These are phyloP conservation scores for Cotesia glomerata DNA, from an alignment of 1,140 invertebrate genomes.

Conservation along the genomic window DNA sequence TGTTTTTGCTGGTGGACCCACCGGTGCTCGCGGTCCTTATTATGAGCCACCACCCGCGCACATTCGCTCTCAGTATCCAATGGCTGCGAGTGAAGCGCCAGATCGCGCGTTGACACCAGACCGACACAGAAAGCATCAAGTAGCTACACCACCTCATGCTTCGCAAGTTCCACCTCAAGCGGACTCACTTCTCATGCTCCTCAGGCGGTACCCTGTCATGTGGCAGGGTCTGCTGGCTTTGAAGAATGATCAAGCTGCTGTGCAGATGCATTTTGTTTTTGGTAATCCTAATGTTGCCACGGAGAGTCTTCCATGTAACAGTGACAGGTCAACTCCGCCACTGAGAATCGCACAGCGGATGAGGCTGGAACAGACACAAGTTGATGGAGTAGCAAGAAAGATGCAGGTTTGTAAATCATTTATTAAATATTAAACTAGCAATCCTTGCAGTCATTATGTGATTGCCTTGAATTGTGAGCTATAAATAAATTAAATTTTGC, in stretches of 20 bases:
- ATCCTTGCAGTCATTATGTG: not conserved
- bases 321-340: constrained; percentile 80
- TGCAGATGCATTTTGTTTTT: constrained; percentile 98
- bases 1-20: constrained; percentile 42
- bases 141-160: constrained; percentile 74
- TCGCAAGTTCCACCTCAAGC: constrained; percentile 77
- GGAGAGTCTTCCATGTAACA: constrained; percentile 80
- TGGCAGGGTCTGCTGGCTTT: constrained; percentile 95
- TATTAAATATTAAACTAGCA: not conserved
- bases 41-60: constrained; percentile 74
- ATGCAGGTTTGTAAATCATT: constrained; percentile 79
- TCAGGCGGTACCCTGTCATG: constrained; percentile 90
- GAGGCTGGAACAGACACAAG: constrained; percentile 91
- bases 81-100: constrained; percentile 62
- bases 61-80: constrained; percentile 58
- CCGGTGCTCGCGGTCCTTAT: constrained; percentile 55
- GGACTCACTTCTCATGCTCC: constrained; percentile 78
- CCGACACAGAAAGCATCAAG: constrained; percentile 65
- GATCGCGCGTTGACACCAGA: constrained; percentile 64
- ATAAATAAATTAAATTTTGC: too few relatives aligned
- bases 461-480: too few relatives aligned
- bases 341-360: constrained; percentile 94
- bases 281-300: constrained; percentile 88
- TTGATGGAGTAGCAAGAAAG: constrained; percentile 93
- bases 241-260: constrained; percentile 94